phyloP scores from a whole-genome alignment of 2,888 invertebrate genomes.

The Microplitis manilae region DNA sequence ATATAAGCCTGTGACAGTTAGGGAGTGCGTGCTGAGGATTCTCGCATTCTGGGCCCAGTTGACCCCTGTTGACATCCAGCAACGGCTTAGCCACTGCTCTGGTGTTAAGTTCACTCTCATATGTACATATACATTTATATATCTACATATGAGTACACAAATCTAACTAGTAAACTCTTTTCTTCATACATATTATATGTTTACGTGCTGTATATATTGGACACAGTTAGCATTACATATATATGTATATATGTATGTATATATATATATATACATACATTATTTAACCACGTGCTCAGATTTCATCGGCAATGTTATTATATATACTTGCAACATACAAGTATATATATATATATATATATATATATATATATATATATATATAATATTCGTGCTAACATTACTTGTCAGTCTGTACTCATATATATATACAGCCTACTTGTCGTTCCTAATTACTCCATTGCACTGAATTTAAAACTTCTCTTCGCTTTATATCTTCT shows the following conservation, averaged over 20 bases:
- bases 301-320: conserved; percentile 61
- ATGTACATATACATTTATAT: conserved; percentile 54
- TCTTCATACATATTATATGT: conserved; percentile 27
- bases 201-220: conserved; percentile 42
- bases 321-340: too few species aligned
- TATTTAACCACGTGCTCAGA: conserved; percentile 67
- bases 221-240: background rate
- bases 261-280: background rate
- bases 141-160: conserved; percentile 69
- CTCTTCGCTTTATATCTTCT: conserved; percentile 15
- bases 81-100: conserved; percentile 69
- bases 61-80: conserved; percentile 70
- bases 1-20: conserved; percentile 21
- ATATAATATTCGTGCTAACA: conserved; percentile 12
- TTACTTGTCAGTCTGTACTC: background rate
- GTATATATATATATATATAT: conserved; percentile 25
- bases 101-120: conserved; percentile 67
- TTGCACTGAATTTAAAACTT: conserved; percentile 5
- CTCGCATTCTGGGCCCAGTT: conserved; percentile 72
- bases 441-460: conserved; percentile 17
- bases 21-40: conserved; percentile 62
- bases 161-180: conserved; percentile 58
- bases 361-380: conserved; percentile 22
- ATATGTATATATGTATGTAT: background rate
- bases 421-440: background rate